These are phyloP conservation scores for Caligus rogercresseyi DNA, from an alignment of 1,140 invertebrate species.

Conservation along the genomic window DNA sequence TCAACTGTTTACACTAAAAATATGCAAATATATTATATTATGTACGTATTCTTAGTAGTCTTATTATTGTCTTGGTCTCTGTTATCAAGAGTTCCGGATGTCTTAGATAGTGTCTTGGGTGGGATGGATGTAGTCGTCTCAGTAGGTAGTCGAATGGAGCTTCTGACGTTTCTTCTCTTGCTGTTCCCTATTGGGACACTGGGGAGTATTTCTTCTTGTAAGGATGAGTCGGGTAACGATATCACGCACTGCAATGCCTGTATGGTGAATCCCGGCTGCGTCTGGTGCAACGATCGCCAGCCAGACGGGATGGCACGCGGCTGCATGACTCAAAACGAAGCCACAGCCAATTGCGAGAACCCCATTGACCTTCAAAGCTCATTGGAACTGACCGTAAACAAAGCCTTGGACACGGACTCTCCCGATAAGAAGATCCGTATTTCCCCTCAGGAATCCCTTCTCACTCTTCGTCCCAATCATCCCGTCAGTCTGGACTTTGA, in stretches of 20 bases:
- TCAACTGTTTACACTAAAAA: no score
- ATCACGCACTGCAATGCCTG: background rate
- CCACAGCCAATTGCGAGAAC: background rate
- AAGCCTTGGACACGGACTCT: background rate
- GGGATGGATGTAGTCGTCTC: no score
- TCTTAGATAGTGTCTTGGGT: no score
- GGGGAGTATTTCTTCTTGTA: background rate
- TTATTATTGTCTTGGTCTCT: no score
- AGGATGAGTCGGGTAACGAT: background rate
- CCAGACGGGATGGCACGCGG: background rate
- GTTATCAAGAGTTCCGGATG: no score
- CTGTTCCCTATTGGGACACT: no score
- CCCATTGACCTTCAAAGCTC: background rate
- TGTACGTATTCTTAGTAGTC: no score
- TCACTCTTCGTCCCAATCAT: background rate
- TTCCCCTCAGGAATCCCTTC: background rate
- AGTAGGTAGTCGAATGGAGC: no score
- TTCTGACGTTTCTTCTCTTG: no score
- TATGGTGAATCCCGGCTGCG: background rate
- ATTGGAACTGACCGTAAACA: background rate
- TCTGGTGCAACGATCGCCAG: background rate
- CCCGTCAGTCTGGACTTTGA: background rate
- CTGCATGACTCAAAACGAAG: background rate
- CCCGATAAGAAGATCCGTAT: background rate
- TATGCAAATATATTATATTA: no score